Conservation (phyloP, 1,140 invertebrate species). For the Ctenoplectra terminalis region DNA sequence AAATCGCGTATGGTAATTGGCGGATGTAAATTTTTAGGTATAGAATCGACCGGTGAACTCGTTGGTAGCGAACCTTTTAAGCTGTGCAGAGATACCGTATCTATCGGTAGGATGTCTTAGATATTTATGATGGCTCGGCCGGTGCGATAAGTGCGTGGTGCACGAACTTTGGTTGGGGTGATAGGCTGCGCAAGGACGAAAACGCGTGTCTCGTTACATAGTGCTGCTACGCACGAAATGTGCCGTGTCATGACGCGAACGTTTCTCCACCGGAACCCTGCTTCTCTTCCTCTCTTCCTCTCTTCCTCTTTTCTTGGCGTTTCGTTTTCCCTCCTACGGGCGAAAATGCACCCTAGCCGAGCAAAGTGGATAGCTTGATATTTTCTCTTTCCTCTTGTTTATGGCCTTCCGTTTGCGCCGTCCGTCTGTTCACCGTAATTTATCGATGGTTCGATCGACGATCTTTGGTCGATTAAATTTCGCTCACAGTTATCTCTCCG, state of each 20-base stretch:
- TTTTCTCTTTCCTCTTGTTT: slow-evolving; percentile 27
- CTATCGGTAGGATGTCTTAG: slow-evolving; percentile 58
- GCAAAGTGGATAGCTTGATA: slow-evolving; percentile 70
- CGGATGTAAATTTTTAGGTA: background rate
- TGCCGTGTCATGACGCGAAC: slow-evolving; percentile 58
- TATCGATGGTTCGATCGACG: background rate
- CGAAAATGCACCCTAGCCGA: slow-evolving; percentile 70
- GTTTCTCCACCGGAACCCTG: slow-evolving; percentile 1
- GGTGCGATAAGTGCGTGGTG: slow-evolving; percentile 26
- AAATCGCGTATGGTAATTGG: background rate
- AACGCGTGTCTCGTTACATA: slow-evolving; percentile 67
- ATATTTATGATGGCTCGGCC: slow-evolving; percentile 69
- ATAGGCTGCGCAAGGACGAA: slow-evolving; percentile 57
- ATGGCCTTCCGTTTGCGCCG: slow-evolving; percentile 42
- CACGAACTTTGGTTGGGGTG: slow-evolving; percentile 28
- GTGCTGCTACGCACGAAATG: slow-evolving; percentile 72
- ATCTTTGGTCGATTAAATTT: background rate
- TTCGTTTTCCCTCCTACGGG: background rate
- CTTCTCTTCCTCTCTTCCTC: slow-evolving; percentile 28
- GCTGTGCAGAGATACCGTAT: background rate
- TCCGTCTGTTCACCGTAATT: background rate
- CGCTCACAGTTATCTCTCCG: background rate
- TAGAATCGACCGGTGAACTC: background rate
- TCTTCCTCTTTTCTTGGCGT: slow-evolving; percentile 33
- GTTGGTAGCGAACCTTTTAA: slow-evolving; percentile 9